A percentile compares a stretch with the other conserved stretches of the same genome.
Conservation (phyloP, 2,113 vertebrate species). For the Smithornis capensis region DNA sequence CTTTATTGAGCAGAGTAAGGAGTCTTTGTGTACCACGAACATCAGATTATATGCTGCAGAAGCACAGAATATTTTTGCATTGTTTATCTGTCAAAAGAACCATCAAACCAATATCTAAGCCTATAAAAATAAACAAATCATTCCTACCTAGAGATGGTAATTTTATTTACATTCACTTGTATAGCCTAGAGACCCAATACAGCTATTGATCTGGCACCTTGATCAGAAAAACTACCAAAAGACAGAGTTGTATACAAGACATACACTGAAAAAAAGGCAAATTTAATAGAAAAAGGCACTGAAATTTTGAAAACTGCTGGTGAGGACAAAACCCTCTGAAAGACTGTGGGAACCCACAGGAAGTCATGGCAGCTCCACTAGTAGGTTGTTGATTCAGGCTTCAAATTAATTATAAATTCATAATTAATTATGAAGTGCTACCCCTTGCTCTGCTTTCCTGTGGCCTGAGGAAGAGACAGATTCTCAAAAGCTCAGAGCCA, state of each 20-base stretch:
- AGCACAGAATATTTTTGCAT: background rate
- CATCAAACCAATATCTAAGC: background rate
- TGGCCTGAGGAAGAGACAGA: slow-evolving; percentile 42
- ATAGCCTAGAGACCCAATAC: background rate
- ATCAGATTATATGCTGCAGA: background rate
- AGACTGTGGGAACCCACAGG: background rate
- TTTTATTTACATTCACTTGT: background rate
- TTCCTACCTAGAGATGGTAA: background rate
- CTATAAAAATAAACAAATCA: background rate
- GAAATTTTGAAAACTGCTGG: slow-evolving; percentile 2
- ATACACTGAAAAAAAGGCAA: background rate
- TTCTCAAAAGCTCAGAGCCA: slow-evolving; percentile 56
- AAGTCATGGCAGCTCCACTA: background rate
- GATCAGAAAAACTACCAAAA: background rate
- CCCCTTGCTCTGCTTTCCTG: slow-evolving; percentile 50
- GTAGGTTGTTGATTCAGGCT: slow-evolving; percentile 19
- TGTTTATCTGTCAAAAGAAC: background rate
- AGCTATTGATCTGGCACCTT: background rate
- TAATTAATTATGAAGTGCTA: slow-evolving; percentile 69
- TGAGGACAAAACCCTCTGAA: background rate
- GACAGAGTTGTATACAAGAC: rapidly evolving
- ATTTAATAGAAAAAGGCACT: background rate
- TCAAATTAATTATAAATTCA: slow-evolving; percentile 63
- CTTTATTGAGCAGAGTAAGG: background rate
- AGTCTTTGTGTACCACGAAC: background rate